Base-by-base conservation (phyloP, 2,888 invertebrate genomes). In the Rhodophaea formosa region DNA sequence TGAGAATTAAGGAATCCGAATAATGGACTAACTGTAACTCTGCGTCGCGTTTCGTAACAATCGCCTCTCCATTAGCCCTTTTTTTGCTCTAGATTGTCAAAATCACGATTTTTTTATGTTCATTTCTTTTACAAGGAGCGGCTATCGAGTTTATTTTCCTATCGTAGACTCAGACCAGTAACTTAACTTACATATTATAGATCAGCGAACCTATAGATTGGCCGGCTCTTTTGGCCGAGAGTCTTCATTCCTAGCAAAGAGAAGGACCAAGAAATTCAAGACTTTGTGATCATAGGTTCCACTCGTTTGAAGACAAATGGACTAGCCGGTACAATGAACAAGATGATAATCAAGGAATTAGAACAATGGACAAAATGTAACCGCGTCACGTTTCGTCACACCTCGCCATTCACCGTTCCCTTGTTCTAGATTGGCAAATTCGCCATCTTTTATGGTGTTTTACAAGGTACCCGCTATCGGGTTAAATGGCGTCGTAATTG, bases 11-110 rank as follows among this genome's bases (percentile, higher is more conserved):
- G 63, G 75, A 66, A 55, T 67, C 62, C 63, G 69, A 80, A 85
- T 82, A 84, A 85, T 82, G 69, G 73, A 60, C 66, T 77, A 80
- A 80, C 82, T 71, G 82, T 79, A 74, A 69, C 64, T 59, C 61
- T 23, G 23, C 68, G 66, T 66, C 63, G 62, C 53, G 70, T 79
- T 78, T 79, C 79, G 75, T 76, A 75, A 76, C 73, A 72, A n/a
- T n/a, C n/a, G n/a, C 65, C 63, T 54, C 60, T 43, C 62, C 56
- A 63, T 71, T 75, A 75, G 69, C 65, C 57, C 60, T 69, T 68
- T n/a, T 68, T 70, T 68, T 67, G 74, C 67, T 72, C 70, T 61
- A 70, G 62, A 70, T 67, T 53, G 35, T 17, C 35, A 53, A 57
- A 59, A 59, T 59, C 16, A 23, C 57, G 44, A 51, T 39, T 35